These are phyloP conservation scores for Dendrolimus punctatus DNA, from an alignment of 1,140 invertebrate species.

Conservation along the genomic window DNA sequence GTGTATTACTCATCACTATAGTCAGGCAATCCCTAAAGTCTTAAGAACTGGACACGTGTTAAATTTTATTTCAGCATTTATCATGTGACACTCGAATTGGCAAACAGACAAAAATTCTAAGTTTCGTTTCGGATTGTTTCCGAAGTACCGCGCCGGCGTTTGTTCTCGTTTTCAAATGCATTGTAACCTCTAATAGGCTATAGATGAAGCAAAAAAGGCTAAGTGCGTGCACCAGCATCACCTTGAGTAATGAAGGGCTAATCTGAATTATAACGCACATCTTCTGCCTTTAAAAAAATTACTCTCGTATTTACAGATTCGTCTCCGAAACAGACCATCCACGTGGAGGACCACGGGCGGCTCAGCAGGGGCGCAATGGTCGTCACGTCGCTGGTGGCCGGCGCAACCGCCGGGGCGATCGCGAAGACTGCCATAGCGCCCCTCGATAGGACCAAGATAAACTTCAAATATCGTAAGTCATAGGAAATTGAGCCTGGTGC, in stretches of 20 bases:
- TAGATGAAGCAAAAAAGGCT: too few species aligned
- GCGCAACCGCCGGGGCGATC: constrained; percentile 92
- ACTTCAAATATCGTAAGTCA: constrained; percentile 92
- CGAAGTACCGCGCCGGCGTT: background rate
- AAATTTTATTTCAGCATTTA: background rate
- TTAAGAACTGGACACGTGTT: background rate
- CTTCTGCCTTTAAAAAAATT: too few species aligned
- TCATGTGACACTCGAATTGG: too few species aligned
- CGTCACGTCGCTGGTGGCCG: constrained; percentile 82
- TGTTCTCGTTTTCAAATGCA: too few species aligned
- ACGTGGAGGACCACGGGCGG: constrained; percentile 5
- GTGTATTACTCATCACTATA: too few species aligned
- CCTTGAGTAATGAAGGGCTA: too few species aligned
- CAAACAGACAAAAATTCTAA: too few species aligned
- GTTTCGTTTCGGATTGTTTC: too few species aligned
- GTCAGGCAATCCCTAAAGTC: background rate
- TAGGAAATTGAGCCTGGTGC: too few species aligned
- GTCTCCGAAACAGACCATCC: background rate
- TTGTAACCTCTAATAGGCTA: too few species aligned
- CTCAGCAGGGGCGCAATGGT: constrained; percentile 50
- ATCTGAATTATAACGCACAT: too few species aligned
- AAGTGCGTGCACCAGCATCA: too few species aligned
- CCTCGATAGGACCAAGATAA: constrained; percentile 97
- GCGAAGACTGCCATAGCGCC: constrained; percentile 98
- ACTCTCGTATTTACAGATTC: background rate